phyloP scores from a whole-genome alignment of 2,888 invertebrate species.

The Acrocyrtus sp. region DNA sequence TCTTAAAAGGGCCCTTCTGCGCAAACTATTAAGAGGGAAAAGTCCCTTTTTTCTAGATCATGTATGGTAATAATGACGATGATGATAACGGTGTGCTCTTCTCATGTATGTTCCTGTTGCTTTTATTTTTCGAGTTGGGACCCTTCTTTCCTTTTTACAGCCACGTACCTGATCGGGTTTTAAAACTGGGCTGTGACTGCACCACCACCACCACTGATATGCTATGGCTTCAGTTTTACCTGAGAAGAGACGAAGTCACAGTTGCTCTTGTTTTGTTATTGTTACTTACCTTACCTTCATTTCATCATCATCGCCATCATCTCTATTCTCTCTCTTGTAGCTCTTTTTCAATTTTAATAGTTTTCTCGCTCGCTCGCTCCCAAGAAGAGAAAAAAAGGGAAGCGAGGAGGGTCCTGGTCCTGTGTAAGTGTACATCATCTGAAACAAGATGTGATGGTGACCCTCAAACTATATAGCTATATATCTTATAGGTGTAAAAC shows the following conservation, averaged over 20 bases:
- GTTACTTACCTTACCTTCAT: constrained; percentile 23
- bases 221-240: constrained; percentile 16
- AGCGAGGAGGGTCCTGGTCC: constrained; percentile 27
- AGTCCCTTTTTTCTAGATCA: constrained; percentile 5
- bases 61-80: not conserved
- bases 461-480: constrained; percentile 20
- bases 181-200: too few species aligned
- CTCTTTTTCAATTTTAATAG: constrained; percentile 34
- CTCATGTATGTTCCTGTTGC: constrained; percentile 15
- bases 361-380: constrained; percentile 1
- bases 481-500: not conserved
- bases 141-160: not conserved
- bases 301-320: constrained; percentile 11
- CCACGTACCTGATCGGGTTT: constrained; percentile 21
- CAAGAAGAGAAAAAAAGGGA: constrained; percentile 10
- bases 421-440: too few species aligned
- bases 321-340: too few species aligned
- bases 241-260: constrained; percentile 2
- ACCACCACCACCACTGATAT: too few species aligned
- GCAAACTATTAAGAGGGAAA: constrained; percentile 1
- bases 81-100: constrained; percentile 7
- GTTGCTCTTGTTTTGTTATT: not conserved
- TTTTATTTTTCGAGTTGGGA: not conserved
- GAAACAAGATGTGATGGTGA: constrained; percentile 16
- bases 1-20: constrained; percentile 4